Evolutionary conservation across 2,888 invertebrate species (phyloP), one percentile per base, ranked within the genome.

Genomic region (Caenorhabditis virilis): DNA sequence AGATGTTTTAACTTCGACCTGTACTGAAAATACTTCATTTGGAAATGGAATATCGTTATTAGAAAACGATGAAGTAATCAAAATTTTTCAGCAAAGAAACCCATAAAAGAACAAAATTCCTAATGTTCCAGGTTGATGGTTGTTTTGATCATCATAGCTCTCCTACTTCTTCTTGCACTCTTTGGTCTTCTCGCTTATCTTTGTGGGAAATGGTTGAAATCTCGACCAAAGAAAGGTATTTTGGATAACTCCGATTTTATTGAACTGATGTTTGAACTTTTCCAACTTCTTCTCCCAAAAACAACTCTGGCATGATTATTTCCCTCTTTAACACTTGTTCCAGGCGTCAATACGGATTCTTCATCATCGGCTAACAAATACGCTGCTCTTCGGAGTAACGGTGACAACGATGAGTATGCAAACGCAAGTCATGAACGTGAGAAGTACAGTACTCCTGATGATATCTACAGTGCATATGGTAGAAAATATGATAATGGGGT

Each of bases 161-260:
- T 76, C 1, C 52, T 79, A 25, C 59, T 72, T 11, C 67, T 78
- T n/a, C 53, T 67, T 1, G 67, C 72, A 25, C 54, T 79, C 7
- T 70, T 77, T 23, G 69, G 60, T 18, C 63, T 74, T 13, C 58
- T 81, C 16, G 74, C 76, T 20, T 78, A 76, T 39, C 61, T 74
- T 39, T 77, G 71, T 35, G 70, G 77, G n/a, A 73, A 72, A 61
- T 64, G 74, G 58, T 58, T 66, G 53, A 78, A 75, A 49, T 64
- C 63, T 11, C 76, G 77, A 47, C 78, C 72, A 49, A 78, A 78
- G 67, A 78, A 78, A 62, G 76, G 78, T 78, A 20, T n/a, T n/a
- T n/a, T n/a, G n/a, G n/a, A n/a, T n/a, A n/a, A n/a, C n/a, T n/a
- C n/a, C n/a, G n/a, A n/a, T n/a, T n/a, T n/a, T n/a, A n/a, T n/a